phyloP scores from a whole-genome alignment of 2,113 vertebrate species.

The Syrmaticus mikado region DNA sequence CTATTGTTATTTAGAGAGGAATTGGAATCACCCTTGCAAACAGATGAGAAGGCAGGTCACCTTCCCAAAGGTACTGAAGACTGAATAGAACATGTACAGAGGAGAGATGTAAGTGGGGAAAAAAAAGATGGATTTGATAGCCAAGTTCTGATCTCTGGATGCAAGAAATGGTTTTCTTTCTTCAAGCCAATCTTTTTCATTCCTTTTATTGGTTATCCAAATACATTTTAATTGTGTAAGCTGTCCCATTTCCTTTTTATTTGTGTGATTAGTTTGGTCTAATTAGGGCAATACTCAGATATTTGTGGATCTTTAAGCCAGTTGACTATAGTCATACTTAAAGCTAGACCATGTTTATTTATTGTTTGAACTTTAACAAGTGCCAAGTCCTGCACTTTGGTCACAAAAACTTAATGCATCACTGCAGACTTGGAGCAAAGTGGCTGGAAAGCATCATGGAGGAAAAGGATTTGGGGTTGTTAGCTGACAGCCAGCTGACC shows the following conservation, averaged over 20 bases:
- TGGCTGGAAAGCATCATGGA: too few relatives aligned
- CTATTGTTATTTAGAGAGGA: neutral
- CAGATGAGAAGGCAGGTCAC: neutral
- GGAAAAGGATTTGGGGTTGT: too few relatives aligned
- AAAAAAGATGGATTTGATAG: neutral
- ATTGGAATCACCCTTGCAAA: neutral
- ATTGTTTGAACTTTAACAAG: too few relatives aligned
- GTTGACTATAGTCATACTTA: neutral
- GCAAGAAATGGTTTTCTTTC: neutral
- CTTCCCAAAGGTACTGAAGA: neutral
- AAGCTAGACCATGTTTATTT: neutral
- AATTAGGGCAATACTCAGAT: neutral
- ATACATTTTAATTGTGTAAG: neutral
- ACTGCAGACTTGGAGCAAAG: too few relatives aligned
- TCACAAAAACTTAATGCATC: too few relatives aligned
- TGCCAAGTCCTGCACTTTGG: too few relatives aligned
- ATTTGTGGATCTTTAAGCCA: neutral
- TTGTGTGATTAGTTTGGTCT: neutral
- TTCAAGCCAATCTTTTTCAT: neutral
- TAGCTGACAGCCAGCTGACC: too few relatives aligned
- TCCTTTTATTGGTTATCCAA: neutral
- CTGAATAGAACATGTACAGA: fast-evolving
- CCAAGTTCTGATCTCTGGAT: neutral
- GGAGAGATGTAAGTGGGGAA: neutral
- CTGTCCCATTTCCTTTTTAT: neutral